phyloP scores from a whole-genome alignment of 2,797 vertebrate genomes.

The Anguilla marmorata region DNA sequence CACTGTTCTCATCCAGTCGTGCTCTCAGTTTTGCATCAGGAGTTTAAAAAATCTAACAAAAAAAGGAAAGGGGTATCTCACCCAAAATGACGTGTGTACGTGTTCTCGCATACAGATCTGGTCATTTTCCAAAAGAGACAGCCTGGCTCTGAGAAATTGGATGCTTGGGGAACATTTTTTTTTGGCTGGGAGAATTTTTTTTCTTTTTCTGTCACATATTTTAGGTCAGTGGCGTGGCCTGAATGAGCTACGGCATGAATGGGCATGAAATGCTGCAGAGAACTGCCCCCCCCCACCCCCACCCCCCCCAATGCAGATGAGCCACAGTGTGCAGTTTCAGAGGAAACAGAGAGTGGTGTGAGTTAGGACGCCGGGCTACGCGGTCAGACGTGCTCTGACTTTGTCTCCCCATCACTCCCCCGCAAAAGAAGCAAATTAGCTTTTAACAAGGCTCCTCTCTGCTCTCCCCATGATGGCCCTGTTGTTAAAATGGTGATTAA shows the following conservation, averaged over 20 bases:
- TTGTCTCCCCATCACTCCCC: not conserved
- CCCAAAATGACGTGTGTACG: not conserved
- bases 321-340: not conserved
- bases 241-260: not conserved
- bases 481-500: not conserved
- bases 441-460: not conserved
- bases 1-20: not conserved
- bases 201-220: not conserved
- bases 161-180: not conserved
- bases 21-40: not conserved
- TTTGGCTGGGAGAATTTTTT: not conserved
- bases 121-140: not conserved
- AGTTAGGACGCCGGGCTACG: not conserved
- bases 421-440: not conserved
- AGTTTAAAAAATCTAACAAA: not conserved
- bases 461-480: not conserved
- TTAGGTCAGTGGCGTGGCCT: not conserved
- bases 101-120: not conserved
- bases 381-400: not conserved
- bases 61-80: not conserved
- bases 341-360: not conserved
- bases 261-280: not conserved
- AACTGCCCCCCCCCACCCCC: too few species aligned
- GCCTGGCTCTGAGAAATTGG: not conserved
- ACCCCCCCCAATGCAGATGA: not conserved